Evolutionary conservation across 2,888 invertebrate genomes (phyloP), one percentile per base, ranked within the genome.

Genomic region (Ochropleura leucogaster): DNA sequence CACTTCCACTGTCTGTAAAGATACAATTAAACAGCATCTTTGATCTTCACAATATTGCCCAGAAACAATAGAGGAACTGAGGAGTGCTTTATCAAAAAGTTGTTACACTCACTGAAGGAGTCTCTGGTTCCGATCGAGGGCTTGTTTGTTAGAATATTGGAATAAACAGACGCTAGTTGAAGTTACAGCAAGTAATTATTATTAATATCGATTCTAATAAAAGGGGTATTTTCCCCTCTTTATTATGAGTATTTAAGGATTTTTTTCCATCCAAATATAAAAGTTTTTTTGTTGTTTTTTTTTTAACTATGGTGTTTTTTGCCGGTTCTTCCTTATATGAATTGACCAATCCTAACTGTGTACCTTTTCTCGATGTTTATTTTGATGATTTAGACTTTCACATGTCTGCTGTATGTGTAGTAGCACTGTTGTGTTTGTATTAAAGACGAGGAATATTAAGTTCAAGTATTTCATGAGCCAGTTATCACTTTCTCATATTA

Each of bases 31-130:
- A 18, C 49, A 79, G 10, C 55, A 66, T 67, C 40, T 53, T 71
- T 51, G 20, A 57, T 57, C 55, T 79, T 53, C 18, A 69, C 40
- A 76, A 63, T 57, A 71, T 79, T 51, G 18, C 20, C 9, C 18
- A 55, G 55, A 72, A 72, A 79, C 72, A 79, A 49, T 57, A 49
- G 18, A 44, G 30, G n/a, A 44, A 16, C 10, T 63, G 49, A 57
- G 72, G 62, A 51, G 63, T 71, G 4, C 63, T 79, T 79, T 55
- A 71, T 79, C 79, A 57, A 71, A 55, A 79, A 16, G 49, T 79
- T 79, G 71, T 63, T 49, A 71, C 55, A 70, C 18, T 63, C 55
- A 5, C 63, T 72, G 30, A 40, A 79, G 44, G 49, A 70, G 44
- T 40, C 63, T 7, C 49, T 49, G 16, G 44, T 71, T 63, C n/a